Base-by-base conservation (phyloP, 2,797 vertebrate species). In the Fratercula arctica region DNA sequence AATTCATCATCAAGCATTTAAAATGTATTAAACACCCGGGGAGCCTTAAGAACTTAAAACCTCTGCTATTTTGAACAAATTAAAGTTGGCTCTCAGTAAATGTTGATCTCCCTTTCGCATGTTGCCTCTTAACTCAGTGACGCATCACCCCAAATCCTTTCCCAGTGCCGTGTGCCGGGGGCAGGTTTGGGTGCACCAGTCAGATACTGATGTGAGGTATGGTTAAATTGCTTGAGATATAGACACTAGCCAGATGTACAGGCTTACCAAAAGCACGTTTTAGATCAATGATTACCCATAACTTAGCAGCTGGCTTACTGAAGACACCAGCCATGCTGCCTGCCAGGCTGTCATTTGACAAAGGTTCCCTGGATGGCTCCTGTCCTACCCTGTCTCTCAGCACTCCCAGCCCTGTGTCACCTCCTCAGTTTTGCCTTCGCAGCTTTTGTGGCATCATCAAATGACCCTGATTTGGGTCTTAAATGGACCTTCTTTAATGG, bases 1-100 rank as follows among this genome's bases (percentile, higher is more conserved):
- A 92, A 90, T 89, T 84, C 56, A 80, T 51, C 57, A 59, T 56
- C 83, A 85, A 29, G 25, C n/a, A 61, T 77, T 95, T 90, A 41
- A 84, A 91, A 86, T 57, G 16, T 63, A 72, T 87, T 93, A 81
- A 81, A 51, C 59, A 84, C 9, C 11, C 19, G 5, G 3, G 29
- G 53, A 92, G 43, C 20, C 16, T 76, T 92, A 85, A 88, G 79
- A 64, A 74, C 39, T 78, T 85, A 53, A 94, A 86, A 74, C 33
- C 45, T 69, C 9, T 63, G n/a, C 20, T 91, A 39, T 96, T 93
- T 77, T 88, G 28, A 75, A 69, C 51, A 72, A 88, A 77, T 75
- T 93, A 61, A 93, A 68, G 5, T 28, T 77, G 81, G 3, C 8
- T 78, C 43, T 87, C 60, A 83, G 73, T 73, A 69, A 83, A 90